Base-by-base conservation (phyloP, 2,797 vertebrate genomes). In the Eremophila alpestris region DNA sequence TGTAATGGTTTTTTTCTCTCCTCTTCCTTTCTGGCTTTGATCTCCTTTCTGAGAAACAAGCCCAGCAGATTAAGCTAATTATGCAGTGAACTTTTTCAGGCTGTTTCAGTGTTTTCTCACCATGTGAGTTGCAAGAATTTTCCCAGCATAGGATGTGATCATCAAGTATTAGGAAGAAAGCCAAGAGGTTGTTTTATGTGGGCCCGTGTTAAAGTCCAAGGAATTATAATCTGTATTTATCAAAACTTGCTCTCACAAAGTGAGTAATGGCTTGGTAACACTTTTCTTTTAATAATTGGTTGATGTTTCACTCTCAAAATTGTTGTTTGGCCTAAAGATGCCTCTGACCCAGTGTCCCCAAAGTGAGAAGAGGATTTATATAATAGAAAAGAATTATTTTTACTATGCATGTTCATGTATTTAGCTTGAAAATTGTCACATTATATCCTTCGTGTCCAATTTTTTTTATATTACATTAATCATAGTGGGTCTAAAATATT, bases 71-170 rank as follows among this genome's bases (percentile, higher is more conserved):
- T 92, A 82, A 91, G 70, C 70, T 87, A 40, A 94, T 95, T 59
- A 76, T 52, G 21, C 78, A 83, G 46, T 87, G 83, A 92, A 87
- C 67, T 79, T 84, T 52, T 76, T 21, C 38, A 36, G 40, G 26
- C 54, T 58, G 19, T 89, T 96, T 20, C 62, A 60, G 29, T 67
- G n/a, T 62, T 94, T 92, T 92, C 81, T 77, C 81, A 84, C 70
- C 27, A 3, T 38, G 52, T 34, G 52, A 84, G 68, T 9, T 79
- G n/a, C 48, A 74, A 41, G 60, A 87, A 59, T 40, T 77, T 94
- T 93, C 91, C 60, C 81, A 84, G 83, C 3, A 0, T 58, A 59
- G 55, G 38, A 59, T 48, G 59, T 59, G 71, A 63, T 60, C 69
- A 32, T 63, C 34, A 30, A 21, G n/a, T 22, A 30, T 63, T 59